Base-by-base conservation (phyloP, 2,113 vertebrate genomes). In the Murina feae region DNA sequence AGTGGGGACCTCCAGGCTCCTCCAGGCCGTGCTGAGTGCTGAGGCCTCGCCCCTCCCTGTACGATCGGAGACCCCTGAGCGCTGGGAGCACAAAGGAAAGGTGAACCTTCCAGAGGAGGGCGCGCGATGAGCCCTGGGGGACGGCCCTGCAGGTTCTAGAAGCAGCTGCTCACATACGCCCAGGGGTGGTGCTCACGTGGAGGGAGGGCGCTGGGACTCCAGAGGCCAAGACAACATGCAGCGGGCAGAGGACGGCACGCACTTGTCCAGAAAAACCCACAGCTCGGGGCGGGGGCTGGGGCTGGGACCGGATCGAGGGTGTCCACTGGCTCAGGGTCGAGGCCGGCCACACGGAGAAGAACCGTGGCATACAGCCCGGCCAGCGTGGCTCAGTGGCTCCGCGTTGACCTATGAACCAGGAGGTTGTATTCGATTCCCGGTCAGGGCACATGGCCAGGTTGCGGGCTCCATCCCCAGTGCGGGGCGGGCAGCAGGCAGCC, bases 101-200 rank as follows among this genome's bases (percentile, higher is more conserved):
- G 92, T 55, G 39, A 69, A 17, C n/a, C 58, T 78, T 42, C 0
- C 1, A 96, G 86, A 90, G 6, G 9, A 5, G 42, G 5, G 42
- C 9, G 42, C 5, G 42, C 42, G 42, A n/a, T 44, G 5, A 44
- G 42, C 6, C 42, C 6, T 44, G 42, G 42, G 42, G 6, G 42
- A 44, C 1, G 42, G 9, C 42, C 42, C 42, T 44, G n/a, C 42
- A 21, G 13, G 53, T 58, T 30, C 44, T 8, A 32, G 55, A 71
- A 86, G 82, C 44, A 42, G 18, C 53, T 20, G 7, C 25, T 44
- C 65, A 25, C 21, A 23, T 2, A 6, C 0, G 2, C 42, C 14
- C 30, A 81, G n/a, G 37, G 18, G n/a, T 32, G 14, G 5, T 23
- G 28, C 13, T 28, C 9, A 0, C 1, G 11, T 1, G 1, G 42